Evolutionary conservation across 1,140 invertebrate genomes (phyloP), one percentile per base, ranked within the genome.

Genomic region (Apis cerana): DNA sequence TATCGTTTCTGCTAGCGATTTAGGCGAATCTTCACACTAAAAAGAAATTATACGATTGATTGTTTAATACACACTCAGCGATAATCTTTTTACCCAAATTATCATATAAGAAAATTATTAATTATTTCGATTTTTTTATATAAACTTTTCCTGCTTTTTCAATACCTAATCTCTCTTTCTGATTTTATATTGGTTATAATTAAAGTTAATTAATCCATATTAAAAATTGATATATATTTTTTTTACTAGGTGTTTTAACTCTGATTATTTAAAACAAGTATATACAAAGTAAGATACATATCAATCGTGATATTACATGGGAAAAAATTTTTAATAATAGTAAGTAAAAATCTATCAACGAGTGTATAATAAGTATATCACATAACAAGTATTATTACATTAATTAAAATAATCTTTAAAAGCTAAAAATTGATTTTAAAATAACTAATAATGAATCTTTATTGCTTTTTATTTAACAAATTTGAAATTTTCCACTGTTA

Each of bases 101-200:
- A 43, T 43, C 33, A 43, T 43, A 43, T 43, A 43, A 43, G 33
- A 43, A 43, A 43, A 43, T 43, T 43, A 43, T 2, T 43, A 43
- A 43, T 43, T 59, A 17, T 75, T 59, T 8, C 12, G 50, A 10
- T 81, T 85, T 78, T 85, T 70, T 58, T 81, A 65, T 50, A 23
- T 69, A 84, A 74, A 56, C 64, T 67, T 75, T 71, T 76, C 48
- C 65, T 19, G 56, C 62, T 59, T 77, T 79, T 21, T 12, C 11
- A 12, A 5, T 15, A 65, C 80, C 69, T 67, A 58, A 23, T 43
- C 43, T 13, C 65, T 54, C 19, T 61, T 33, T 19, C 48, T 50
- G 71, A 48, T 74, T 23, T 43, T 21, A 48, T 21, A 43, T 43
- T 43, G 33, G 5, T 43, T 43, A 33, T 33, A 43, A 43, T 43